Base-by-base conservation (phyloP, 2,797 vertebrate genomes). In the Neostethus bicornis region DNA sequence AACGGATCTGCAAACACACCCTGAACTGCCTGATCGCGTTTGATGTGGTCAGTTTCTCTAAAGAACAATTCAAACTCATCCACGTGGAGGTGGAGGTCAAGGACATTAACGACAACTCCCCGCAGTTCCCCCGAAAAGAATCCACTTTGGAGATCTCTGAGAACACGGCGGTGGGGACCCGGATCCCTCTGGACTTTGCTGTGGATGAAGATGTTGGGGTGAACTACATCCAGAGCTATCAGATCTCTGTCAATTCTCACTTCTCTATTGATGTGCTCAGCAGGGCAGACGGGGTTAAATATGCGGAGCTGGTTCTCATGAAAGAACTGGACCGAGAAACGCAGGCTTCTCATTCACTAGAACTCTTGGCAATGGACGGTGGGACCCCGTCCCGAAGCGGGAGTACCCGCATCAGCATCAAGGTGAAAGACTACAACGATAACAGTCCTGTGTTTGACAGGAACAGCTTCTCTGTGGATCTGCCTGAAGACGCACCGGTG, bases 11-110 rank as follows among this genome's bases (percentile, higher is more conserved):
- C 62, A 93, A 91, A 68, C 93, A 91, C 84, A 83, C 91, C 8
- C 86, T 85, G 1, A 92, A 92, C 76, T 98, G 96, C 66, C 84
- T 95, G 71, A 89, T 98, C 73, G 92, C 95, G 31, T 95, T 98
- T 81, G 96, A 98, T 67, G 96, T 97, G 87, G 94, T 99, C 85
- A 96, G 95, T 76, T 94, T 96, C 84, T 94, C 92, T 21, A 92
- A 92, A 57, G 94, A 95, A 87, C 94, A 94, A 56, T 96, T 95
- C 85, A 93, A 93, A 66, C 92, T 97, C 73, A 89, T 99, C 54
- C 96, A 97, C 77, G 94, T 99, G 68, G 97, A 98, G 87, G 93
- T 99, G 86, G 95, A 98, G 92, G 94, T 99, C 91, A 95, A 93
- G 51, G 95, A 98, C 90, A 93, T 97, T 66, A 98, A 99, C 32